Percentiles rank a stretch among this genome's conserved stretches.
These are phyloP conservation scores for Monochamus saltuarius DNA, from an alignment of 1,140 invertebrate genomes.

Conservation along the genomic window DNA sequence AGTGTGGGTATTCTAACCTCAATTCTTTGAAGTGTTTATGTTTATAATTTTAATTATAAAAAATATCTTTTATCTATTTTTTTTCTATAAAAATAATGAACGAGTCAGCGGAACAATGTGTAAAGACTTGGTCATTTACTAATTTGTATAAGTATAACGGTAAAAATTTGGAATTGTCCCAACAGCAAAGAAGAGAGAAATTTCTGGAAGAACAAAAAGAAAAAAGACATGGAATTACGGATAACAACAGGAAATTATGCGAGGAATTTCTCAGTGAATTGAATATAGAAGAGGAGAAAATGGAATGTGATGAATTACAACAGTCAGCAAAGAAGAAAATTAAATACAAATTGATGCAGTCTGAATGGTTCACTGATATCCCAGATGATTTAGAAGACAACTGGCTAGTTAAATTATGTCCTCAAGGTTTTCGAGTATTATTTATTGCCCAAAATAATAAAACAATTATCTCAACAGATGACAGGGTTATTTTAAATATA, in stretches of 20 bases:
- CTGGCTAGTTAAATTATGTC: slow-evolving; percentile 84
- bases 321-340: slow-evolving; percentile 26
- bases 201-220: slow-evolving; percentile 35
- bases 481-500: slow-evolving; percentile 32
- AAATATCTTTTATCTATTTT: too few relatives aligned
- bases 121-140: background rate
- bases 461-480: slow-evolving; percentile 16
- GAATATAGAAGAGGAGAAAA: slow-evolving; percentile 6
- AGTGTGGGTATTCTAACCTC: too few relatives aligned
- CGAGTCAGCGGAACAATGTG: too few relatives aligned
- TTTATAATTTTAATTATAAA: too few relatives aligned
- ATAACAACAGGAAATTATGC: slow-evolving; percentile 29
- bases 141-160: slow-evolving; percentile 35
- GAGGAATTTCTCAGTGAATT: slow-evolving; percentile 26
- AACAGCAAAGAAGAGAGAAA: slow-evolving; percentile 27
- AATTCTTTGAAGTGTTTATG: too few relatives aligned
- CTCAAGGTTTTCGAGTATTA: slow-evolving; percentile 75
- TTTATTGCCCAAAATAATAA: slow-evolving; percentile 71
- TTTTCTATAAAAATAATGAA: too few relatives aligned
- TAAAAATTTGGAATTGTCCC: slow-evolving; percentile 22
- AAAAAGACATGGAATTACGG: slow-evolving; percentile 28
- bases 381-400: slow-evolving; percentile 74
- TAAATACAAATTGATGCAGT: slow-evolving; percentile 68
- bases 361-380: slow-evolving; percentile 88
- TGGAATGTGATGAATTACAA: slow-evolving; percentile 15